These are phyloP conservation scores for Cryptops parisi DNA, from an alignment of 2,888 invertebrate species.

Conservation along the genomic window DNA sequence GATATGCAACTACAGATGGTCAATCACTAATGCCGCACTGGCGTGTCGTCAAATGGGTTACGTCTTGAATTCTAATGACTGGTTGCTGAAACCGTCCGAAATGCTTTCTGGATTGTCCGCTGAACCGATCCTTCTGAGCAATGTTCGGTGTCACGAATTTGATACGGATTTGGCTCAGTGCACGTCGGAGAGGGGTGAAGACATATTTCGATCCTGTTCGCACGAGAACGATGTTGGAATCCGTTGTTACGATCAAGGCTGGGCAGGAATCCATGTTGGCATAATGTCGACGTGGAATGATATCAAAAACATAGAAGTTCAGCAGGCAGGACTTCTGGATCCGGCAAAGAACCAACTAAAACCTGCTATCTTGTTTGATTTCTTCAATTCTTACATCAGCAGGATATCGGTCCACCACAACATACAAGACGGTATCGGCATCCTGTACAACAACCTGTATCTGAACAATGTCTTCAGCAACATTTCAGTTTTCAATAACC, in stretches of 20 bases:
- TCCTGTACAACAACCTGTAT: constrained; percentile 86
- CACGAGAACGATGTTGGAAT: constrained; percentile 77
- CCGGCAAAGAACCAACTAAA: constrained; percentile 75
- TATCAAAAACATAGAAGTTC: constrained; percentile 72
- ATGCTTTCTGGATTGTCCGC: constrained; percentile 62
- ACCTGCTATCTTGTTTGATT: constrained; percentile 67
- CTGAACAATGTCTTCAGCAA: constrained; percentile 61
- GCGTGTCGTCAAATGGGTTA: constrained; percentile 91
- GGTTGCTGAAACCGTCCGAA: constrained; percentile 68
- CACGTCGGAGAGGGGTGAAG: constrained; percentile 44
- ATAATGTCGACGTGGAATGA: constrained; percentile 74
- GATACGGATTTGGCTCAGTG: constrained; percentile 83
- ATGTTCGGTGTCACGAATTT: constrained; percentile 78
- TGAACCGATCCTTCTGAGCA: constrained; percentile 63
- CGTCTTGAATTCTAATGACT: constrained; percentile 79
- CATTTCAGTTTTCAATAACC: constrained; percentile 68
- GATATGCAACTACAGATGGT: constrained; percentile 95
- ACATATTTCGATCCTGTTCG: constrained; percentile 76
- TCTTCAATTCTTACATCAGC: constrained; percentile 38
- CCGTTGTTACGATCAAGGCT: constrained; percentile 74
- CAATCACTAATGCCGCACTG: constrained; percentile 72
- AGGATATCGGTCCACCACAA: constrained; percentile 57
- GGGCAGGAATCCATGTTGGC: constrained; percentile 87
- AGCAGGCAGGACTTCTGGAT: constrained; percentile 85
- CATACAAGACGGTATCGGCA: constrained; percentile 80